A percentile compares a stretch with the other conserved stretches of the same genome.
These are phyloP conservation scores for Hyperoodon ampullatus DNA, from an alignment of 2,113 vertebrate species.

Conservation along the genomic window DNA sequence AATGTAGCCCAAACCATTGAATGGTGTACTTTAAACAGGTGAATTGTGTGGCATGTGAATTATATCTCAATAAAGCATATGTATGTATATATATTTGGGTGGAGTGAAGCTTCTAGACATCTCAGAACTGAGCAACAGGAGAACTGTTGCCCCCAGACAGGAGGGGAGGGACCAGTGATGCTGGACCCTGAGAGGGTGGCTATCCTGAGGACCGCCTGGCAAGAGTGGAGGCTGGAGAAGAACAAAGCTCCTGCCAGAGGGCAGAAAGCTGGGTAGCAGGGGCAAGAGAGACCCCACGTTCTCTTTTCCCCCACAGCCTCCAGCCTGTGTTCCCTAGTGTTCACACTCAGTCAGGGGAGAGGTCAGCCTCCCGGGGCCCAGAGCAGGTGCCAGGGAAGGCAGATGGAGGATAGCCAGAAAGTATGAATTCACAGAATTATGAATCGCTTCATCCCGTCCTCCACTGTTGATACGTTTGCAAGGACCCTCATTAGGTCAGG, in stretches of 20 bases:
- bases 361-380: neutral
- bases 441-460: rapidly evolving
- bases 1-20: rapidly evolving
- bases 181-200: neutral
- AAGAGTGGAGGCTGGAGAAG: rapidly evolving
- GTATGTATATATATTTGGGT: neutral
- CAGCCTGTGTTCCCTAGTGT: neutral
- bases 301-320: neutral
- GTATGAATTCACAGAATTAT: neutral
- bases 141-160: neutral
- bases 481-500: neutral
- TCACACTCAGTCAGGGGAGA: neutral
- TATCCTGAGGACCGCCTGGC: neutral
- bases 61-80: neutral
- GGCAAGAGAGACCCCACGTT: neutral
- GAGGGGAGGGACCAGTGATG: neutral
- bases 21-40: rapidly evolving
- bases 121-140: neutral
- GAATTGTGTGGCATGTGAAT: rapidly evolving
- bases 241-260: neutral
- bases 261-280: neutral
- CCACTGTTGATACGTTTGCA: rapidly evolving
- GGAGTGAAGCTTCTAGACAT: neutral
- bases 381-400: neutral
- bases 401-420: neutral